These are phyloP conservation scores for Steinernema feltiae DNA, from an alignment of 1,140 invertebrate species.

Conservation along the genomic window DNA sequence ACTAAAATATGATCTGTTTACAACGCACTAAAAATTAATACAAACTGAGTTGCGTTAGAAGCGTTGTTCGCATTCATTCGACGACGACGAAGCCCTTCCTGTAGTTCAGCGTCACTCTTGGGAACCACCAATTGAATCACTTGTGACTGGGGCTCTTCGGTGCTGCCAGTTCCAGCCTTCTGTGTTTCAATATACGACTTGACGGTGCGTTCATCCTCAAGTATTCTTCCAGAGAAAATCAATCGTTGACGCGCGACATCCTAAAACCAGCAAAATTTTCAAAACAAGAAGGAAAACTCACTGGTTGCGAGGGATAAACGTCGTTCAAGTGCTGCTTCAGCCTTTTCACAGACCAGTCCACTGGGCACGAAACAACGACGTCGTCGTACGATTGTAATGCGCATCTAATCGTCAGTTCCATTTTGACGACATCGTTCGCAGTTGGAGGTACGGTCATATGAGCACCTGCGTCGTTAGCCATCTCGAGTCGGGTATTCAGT, in stretches of 20 bases:
- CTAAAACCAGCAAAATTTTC: background rate
- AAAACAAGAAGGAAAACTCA: background rate
- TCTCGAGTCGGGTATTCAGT: too few species aligned
- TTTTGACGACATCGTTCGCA: background rate
- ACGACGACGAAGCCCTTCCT: background rate
- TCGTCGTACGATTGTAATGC: constrained; percentile 25
- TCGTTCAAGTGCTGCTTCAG: constrained; percentile 31
- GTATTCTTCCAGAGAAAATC: constrained; percentile 15
- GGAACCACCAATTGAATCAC: background rate
- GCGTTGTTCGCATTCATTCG: background rate
- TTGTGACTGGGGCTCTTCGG: background rate
- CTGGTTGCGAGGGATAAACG: constrained; percentile 21
- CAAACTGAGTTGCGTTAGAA: background rate
- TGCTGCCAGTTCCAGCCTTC: constrained; percentile 27
- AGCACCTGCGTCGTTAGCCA: background rate
- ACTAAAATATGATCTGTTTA: too few species aligned
- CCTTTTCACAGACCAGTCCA: constrained; percentile 26
- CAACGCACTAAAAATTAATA: background rate
- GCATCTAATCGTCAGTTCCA: constrained; percentile 30
- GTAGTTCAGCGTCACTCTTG: background rate
- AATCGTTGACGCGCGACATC: background rate
- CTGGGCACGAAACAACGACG: constrained; percentile 16
- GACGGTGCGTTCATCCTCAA: constrained; percentile 10
- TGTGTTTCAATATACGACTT: constrained; percentile 12
- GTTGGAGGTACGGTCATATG: background rate